Evolutionary conservation across 2,888 invertebrate genomes (phyloP).

Genomic region (Athalia rosae): DNA sequence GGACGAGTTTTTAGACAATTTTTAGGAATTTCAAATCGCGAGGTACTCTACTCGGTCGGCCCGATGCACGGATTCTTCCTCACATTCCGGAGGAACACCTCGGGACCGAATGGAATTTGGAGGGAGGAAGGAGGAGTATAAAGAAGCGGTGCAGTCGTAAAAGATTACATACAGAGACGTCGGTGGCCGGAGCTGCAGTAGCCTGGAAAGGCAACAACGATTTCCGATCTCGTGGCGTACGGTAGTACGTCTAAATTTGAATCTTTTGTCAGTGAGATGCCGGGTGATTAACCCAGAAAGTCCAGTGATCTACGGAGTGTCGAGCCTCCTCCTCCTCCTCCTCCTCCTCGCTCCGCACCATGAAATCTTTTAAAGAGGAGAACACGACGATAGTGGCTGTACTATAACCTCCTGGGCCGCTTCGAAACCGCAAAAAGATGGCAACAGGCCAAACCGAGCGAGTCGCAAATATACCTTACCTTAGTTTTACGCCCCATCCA

Average conservation of each 20-base stretch:
- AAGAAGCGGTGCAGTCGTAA: too few species aligned
- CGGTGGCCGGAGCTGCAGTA: background rate
- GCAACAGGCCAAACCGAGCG: background rate
- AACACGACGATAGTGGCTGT: slow-evolving; percentile 1
- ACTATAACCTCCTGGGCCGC: background rate
- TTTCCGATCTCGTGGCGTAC: background rate
- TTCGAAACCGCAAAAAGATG: background rate
- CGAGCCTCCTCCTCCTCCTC: slow-evolving; percentile 51
- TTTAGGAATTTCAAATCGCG: too few species aligned
- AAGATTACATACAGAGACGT: too few species aligned
- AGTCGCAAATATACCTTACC: slow-evolving; percentile 33
- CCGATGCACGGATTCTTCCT: too few species aligned
- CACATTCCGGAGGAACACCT: too few species aligned
- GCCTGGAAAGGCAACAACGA: background rate
- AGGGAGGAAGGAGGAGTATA: too few species aligned
- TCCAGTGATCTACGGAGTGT: slow-evolving; percentile 58
- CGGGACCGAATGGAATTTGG: too few species aligned
- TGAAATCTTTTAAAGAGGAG: slow-evolving; percentile 23
- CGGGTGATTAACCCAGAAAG: slow-evolving; percentile 64
- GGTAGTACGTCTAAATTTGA: slow-evolving; percentile 36
- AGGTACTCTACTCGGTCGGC: too few species aligned
- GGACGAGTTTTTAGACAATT: too few species aligned
- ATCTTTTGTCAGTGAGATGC: slow-evolving; percentile 43
- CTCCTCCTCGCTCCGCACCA: slow-evolving; percentile 15
- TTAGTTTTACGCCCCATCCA: background rate